Percentiles rank a stretch among this genome's conserved stretches.
phyloP scores from a whole-genome alignment of 2,888 invertebrate genomes.

The Argynnis bischoffii region DNA sequence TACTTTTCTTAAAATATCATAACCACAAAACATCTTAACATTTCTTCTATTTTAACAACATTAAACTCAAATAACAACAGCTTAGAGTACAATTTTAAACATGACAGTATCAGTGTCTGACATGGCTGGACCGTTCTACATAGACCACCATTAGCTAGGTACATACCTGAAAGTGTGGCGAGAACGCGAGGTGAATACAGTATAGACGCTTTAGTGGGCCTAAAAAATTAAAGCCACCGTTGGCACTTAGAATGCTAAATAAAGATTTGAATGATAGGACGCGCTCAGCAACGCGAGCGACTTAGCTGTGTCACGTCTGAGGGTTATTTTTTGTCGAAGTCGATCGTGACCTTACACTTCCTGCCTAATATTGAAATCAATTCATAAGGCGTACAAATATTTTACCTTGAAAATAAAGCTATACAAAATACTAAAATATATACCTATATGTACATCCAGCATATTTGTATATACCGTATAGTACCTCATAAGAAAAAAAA shows the following conservation, averaged over 20 bases:
- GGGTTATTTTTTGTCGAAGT: conserved; percentile 51
- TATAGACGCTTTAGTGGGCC: conserved; percentile 68
- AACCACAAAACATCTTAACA: conserved; percentile 49
- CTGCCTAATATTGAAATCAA: conserved; percentile 18
- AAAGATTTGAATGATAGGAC: conserved; percentile 71
- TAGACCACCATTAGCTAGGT: conserved; percentile 70
- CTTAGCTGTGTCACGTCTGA: conserved; percentile 64
- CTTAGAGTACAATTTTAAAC: conserved; percentile 48
- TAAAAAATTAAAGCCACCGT: conserved; percentile 74
- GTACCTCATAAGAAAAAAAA: not conserved
- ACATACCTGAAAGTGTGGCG: conserved; percentile 69
- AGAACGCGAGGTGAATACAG: conserved; percentile 73
- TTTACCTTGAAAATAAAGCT: not conserved
- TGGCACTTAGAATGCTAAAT: conserved; percentile 74
- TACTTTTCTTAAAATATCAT: conserved; percentile 52
- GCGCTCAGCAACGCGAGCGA: conserved; percentile 59
- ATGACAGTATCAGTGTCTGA: conserved; percentile 37
- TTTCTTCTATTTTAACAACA: conserved; percentile 40
- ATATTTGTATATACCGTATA: too few relatives aligned
- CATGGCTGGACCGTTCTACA: conserved; percentile 44
- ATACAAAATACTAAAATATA: conserved; percentile 2
- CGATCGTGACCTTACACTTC: conserved; percentile 22
- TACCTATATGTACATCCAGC: too few relatives aligned
- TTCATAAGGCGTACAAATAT: conserved; percentile 5
- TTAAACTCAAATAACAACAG: conserved; percentile 49